A percentile compares a stretch with the other conserved stretches of the same genome.
These are phyloP conservation scores for Nothura maculosa DNA, from an alignment of 2,797 vertebrate genomes.

Conservation along the genomic window DNA sequence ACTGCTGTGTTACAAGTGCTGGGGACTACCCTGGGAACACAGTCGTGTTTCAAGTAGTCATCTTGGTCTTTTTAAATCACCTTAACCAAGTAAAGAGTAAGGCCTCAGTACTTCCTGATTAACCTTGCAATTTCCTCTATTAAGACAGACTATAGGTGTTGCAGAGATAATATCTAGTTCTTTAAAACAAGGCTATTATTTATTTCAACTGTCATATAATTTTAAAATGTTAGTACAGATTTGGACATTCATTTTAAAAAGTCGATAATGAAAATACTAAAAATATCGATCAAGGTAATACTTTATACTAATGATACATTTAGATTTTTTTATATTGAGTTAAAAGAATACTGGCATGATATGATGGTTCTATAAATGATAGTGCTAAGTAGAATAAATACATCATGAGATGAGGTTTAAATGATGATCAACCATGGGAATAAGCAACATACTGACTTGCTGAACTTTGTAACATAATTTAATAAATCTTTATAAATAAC, in stretches of 20 bases:
- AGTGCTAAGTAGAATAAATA: not conserved
- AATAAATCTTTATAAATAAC: not conserved
- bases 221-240: not conserved
- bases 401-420: not conserved
- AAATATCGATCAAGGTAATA: not conserved
- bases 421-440: not conserved
- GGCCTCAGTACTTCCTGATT: constrained; percentile 11
- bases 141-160: not conserved
- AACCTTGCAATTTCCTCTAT: not conserved
- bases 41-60: constrained; percentile 19
- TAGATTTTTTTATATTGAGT: not conserved
- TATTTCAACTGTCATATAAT: not conserved
- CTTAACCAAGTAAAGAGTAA: constrained; percentile 39
- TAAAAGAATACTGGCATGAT: not conserved
- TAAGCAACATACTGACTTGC: not conserved
- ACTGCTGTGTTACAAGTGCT: constrained; percentile 38
- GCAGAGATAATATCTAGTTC: not conserved
- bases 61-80: constrained; percentile 14
- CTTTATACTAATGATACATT: not conserved
- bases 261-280: not conserved
- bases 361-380: not conserved
- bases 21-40: constrained; percentile 47
- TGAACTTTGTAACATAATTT: not conserved
- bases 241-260: not conserved
- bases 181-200: not conserved